Evolutionary conservation across 1,140 invertebrate species (phyloP), one percentile per base, ranked within the genome.

Genomic region (Drosophila takahashii): DNA sequence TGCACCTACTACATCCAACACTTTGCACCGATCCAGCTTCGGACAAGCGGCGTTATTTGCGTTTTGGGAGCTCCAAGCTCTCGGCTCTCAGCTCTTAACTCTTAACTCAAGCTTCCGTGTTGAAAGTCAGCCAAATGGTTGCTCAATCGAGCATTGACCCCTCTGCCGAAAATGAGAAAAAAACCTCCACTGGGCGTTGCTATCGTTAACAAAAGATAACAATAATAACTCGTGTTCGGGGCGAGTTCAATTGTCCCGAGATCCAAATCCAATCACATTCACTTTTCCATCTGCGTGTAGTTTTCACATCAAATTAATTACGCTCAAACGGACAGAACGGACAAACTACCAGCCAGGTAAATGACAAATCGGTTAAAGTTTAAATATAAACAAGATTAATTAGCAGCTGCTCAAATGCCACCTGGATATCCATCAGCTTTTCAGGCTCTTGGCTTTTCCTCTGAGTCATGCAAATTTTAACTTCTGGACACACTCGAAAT

Each of bases 81-180:
- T 39, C 45, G 42, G 50, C 51, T 54, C 71, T 32, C 42, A 62
- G 36, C 53, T 59, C 47, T 13, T 10, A 59, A 36, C 34, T 22
- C 27, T 34, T 4, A 39, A 37, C 44, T n/a, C 37, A 27, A 41
- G 74, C 81, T 85, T 85, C 81, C 81, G 81, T 70, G 81, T 85
- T 85, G 81, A 85, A 85, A 85, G 81, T 87, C 74, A 81, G 47
- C 47, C 47, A 32, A 65, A 71, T 62, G 34, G 81, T 85, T 87
- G 81, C 74, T 67, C 83, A 87, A 85, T 75, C 83, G 81, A 81
- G 79, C 81, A 73, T 85, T 85, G 85, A 85, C 67, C 81, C 44
- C 72, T 48, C 60, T 74, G 71, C 71, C 72, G 57, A 75, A 74
- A 62, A 32, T 32, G 7, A 32, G 29, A 27, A 62, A 26, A 64